Percentiles rank a stretch among this genome's conserved stretches.
These are phyloP conservation scores for Esox masquinongy DNA, from an alignment of 2,797 vertebrate genomes.

Conservation along the genomic window DNA sequence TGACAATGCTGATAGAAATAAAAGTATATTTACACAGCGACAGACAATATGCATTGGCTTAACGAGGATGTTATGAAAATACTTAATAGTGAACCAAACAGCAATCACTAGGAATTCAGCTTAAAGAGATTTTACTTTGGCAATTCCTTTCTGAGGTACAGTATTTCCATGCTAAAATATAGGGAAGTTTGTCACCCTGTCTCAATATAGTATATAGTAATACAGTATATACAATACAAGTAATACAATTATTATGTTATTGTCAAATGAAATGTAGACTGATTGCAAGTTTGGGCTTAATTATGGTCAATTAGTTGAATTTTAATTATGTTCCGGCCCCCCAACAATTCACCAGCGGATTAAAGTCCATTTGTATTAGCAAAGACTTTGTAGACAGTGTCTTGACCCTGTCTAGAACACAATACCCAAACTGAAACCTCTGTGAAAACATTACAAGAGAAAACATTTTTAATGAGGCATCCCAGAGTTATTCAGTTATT, in stretches of 20 bases:
- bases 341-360: not conserved
- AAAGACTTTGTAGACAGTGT: not conserved
- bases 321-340: not conserved
- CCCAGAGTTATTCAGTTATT: not conserved
- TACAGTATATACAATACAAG: not conserved
- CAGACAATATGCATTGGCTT: not conserved
- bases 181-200: not conserved
- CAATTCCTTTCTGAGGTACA: not conserved
- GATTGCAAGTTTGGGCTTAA: not conserved
- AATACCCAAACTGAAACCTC: not conserved
- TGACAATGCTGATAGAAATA: not conserved
- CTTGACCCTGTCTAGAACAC: not conserved
- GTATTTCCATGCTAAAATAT: not conserved
- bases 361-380: not conserved
- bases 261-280: not conserved
- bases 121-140: not conserved
- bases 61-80: no score
- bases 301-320: not conserved
- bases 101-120: not conserved
- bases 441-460: not conserved
- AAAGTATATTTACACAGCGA: not conserved
- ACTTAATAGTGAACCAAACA: not conserved
- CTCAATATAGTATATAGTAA: not conserved
- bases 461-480: not conserved
- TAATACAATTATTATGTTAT: no score